Evolutionary conservation across 2,888 invertebrate species (phyloP).

Genomic region (Ptilodon capucinus): DNA sequence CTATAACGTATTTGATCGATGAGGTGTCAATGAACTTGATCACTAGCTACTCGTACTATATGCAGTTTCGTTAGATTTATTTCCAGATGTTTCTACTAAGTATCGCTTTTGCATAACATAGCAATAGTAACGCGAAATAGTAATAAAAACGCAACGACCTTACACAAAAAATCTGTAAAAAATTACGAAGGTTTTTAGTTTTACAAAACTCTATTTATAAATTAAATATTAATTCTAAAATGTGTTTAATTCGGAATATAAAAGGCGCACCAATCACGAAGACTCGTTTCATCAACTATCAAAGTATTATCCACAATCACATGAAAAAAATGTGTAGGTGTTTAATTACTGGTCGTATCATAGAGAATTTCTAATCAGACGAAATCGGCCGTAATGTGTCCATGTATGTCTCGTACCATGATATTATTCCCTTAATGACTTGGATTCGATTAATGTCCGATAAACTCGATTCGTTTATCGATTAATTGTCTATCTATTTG

Average conservation of each 20-base stretch:
- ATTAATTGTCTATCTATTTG: no score
- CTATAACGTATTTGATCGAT: no score
- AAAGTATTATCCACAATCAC: constrained; percentile 26
- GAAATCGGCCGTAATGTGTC: constrained; percentile 18
- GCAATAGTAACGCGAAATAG: constrained; percentile 1
- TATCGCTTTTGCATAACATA: neutral
- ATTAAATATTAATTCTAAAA: no score
- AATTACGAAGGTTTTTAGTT: neutral
- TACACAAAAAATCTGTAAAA: neutral
- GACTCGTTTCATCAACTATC: constrained; percentile 13
- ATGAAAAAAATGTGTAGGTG: constrained; percentile 24
- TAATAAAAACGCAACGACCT: neutral
- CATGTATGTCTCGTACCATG: constrained; percentile 16
- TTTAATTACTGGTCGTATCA: constrained; percentile 28
- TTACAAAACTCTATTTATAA: no score
- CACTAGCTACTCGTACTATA: neutral
- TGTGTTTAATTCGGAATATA: no score
- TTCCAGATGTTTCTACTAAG: neutral
- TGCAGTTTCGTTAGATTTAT: neutral
- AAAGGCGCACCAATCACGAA: neutral
- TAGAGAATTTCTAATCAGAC: constrained; percentile 16
- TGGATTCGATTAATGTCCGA: constrained; percentile 7
- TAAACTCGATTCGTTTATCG: neutral
- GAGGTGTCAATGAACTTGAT: neutral
- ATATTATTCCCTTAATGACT: constrained; percentile 20